A percentile compares a stretch with the other conserved stretches of the same genome.
Conservation (phyloP, 1,140 invertebrate species). For the Bombus difficillimus region DNA sequence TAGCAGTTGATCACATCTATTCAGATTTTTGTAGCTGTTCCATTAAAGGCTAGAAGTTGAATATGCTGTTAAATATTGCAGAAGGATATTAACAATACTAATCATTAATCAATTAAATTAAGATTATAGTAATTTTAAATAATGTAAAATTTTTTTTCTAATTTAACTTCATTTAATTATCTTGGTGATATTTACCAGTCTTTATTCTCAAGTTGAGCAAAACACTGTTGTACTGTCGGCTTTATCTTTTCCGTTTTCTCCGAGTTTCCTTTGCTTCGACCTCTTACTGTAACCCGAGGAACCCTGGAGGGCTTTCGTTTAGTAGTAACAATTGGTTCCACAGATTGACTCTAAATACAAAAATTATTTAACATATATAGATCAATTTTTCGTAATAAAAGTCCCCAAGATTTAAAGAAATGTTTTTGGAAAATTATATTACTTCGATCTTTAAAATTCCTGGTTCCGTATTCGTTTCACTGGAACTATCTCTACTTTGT, state of each 20-base stretch:
- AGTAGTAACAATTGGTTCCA: slow-evolving; percentile 1
- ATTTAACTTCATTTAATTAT: background rate
- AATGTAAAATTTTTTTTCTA: background rate
- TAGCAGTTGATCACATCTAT: background rate
- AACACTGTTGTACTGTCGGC: slow-evolving; percentile 85
- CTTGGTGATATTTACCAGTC: slow-evolving; percentile 86
- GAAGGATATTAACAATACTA: background rate
- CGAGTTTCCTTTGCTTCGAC: slow-evolving; percentile 47
- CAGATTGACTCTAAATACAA: slow-evolving; percentile 26
- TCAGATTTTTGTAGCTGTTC: background rate
- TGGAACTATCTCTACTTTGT: slow-evolving; percentile 55
- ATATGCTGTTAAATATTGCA: background rate
- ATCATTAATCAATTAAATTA: no score
- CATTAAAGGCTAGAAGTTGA: background rate
- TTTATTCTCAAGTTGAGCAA: slow-evolving; percentile 87
- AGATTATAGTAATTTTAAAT: background rate
- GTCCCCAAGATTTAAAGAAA: background rate
- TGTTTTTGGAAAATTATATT: background rate
- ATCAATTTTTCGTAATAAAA: background rate
- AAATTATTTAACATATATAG: background rate
- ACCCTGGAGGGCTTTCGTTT: slow-evolving; percentile 59
- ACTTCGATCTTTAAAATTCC: slow-evolving; percentile 67
- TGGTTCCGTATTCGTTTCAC: slow-evolving; percentile 61
- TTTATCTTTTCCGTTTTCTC: slow-evolving; percentile 84
- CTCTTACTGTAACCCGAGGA: slow-evolving; percentile 54